Conservation (phyloP, 2,113 vertebrate species). For the Hystrix cristata region DNA sequence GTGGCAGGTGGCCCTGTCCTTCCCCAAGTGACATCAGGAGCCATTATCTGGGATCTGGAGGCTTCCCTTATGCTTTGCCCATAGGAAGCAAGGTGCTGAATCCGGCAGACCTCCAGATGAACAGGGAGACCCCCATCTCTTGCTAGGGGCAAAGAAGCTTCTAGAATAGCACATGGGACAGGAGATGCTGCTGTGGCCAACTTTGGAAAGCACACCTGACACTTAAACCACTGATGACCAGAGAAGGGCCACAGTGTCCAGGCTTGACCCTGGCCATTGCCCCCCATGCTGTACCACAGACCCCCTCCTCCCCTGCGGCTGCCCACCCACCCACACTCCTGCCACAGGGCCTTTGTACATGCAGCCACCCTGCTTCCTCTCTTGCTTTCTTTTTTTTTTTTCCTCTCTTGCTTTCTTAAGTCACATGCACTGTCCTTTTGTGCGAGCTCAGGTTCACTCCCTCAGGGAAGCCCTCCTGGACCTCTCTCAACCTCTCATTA, state of each 20-base stretch:
- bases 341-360: neutral
- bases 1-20: neutral
- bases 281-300: neutral
- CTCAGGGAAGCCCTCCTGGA: neutral
- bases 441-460: no score
- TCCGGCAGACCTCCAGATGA: neutral
- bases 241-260: neutral
- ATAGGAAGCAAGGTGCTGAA: neutral
- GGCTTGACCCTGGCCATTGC: neutral
- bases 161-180: neutral
- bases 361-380: no score
- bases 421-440: neutral
- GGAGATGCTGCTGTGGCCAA: neutral
- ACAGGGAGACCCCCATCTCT: neutral
- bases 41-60: neutral
- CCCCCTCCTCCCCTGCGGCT: neutral
- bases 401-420: neutral
- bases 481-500: neutral
- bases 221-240: neutral
- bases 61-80: neutral
- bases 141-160: neutral
- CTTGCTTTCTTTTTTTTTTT: neutral
- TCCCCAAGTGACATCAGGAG: rapidly evolving
- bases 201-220: neutral
- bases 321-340: neutral